phyloP scores from a whole-genome alignment of 1,140 invertebrate species.

The Pomacea maculata region DNA sequence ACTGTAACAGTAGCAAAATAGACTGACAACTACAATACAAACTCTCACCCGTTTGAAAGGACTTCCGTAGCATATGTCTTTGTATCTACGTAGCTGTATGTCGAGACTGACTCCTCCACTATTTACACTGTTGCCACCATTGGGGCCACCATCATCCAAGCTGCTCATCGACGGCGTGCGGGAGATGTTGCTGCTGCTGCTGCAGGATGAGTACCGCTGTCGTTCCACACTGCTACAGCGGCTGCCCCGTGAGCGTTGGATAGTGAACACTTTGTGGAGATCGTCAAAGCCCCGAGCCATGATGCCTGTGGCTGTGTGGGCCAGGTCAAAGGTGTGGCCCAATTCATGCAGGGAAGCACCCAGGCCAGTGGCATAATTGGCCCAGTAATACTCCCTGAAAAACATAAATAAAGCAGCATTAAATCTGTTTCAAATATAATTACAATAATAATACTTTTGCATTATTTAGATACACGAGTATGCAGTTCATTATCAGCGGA shows the following conservation, averaged over 20 bases:
- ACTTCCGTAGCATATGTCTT: constrained; percentile 54
- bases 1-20: not conserved
- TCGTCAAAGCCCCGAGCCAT: constrained; percentile 96
- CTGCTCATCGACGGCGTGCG: constrained; percentile 37
- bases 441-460: too few species aligned
- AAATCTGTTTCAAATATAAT: too few species aligned
- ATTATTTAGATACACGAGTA: too few species aligned
- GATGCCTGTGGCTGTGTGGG: constrained; percentile 88
- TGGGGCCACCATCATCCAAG: constrained; percentile 35
- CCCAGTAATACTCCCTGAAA: constrained; percentile 70
- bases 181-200: constrained; percentile 28
- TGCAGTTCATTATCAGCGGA: too few species aligned
- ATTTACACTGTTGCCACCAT: not conserved
- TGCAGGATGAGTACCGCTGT: constrained; percentile 21
- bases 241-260: constrained; percentile 42
- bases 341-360: constrained; percentile 95
- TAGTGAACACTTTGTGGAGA: constrained; percentile 78
- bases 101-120: not conserved
- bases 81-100: constrained; percentile 31
- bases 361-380: constrained; percentile 89
- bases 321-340: constrained; percentile 93
- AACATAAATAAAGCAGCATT: not conserved
- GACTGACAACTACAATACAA: not conserved
- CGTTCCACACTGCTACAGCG: constrained; percentile 18
- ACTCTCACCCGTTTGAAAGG: constrained; percentile 50